phyloP scores from a whole-genome alignment of 1,140 invertebrate genomes.

The Leptinotarsa undecemlineata region DNA sequence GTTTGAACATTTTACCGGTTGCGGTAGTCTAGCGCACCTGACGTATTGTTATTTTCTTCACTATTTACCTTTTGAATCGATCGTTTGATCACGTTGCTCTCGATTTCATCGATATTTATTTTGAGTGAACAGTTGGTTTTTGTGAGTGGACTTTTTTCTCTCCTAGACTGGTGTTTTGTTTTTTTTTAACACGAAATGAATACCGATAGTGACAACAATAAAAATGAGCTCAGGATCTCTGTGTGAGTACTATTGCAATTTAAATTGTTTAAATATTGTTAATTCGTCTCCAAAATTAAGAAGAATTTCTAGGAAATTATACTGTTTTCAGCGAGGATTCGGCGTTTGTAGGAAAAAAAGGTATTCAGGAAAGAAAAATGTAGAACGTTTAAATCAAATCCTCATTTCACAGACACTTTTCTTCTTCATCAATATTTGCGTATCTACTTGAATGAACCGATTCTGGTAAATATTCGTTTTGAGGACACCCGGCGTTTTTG shows the following conservation, averaged over 20 bases:
- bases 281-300: background rate
- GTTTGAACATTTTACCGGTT: conserved; percentile 13
- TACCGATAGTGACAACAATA: conserved; percentile 2
- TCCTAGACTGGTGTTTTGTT: background rate
- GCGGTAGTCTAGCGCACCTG: background rate
- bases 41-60: background rate
- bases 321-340: no score
- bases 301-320: no score
- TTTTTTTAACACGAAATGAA: background rate
- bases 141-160: background rate
- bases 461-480: no score
- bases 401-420: no score
- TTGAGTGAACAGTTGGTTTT: background rate
- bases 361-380: no score
- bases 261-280: no score
- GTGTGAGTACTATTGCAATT: background rate
- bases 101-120: background rate
- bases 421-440: no score
- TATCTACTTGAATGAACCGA: no score
- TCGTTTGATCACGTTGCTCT: background rate
- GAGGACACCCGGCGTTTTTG: no score
- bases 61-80: background rate
- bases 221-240: conserved; percentile 13
- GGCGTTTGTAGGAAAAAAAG: no score
- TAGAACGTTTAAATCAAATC: no score